Base-by-base conservation (phyloP, 2,797 vertebrate genomes). In the Taeniopygia guttata region DNA sequence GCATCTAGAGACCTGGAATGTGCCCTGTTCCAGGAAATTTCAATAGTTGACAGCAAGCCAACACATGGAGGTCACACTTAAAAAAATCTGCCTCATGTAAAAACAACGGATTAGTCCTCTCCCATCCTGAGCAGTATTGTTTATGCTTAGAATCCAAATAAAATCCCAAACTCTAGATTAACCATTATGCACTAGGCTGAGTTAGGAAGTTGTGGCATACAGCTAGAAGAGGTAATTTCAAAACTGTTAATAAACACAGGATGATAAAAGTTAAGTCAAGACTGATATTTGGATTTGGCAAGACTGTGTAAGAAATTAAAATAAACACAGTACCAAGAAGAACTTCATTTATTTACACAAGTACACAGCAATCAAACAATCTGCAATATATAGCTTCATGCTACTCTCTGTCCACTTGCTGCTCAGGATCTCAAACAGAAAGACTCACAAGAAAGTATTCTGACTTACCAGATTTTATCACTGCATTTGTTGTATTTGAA, bases 401-500 rank as follows among this genome's bases (percentile, higher is more conserved):
- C 26, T 67, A 20, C n/a, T 87, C 27, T 58, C 22, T 21, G 38
- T 86, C 40, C 42, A 80, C 34, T 78, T 4, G 1, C 36, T 64
- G 32, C 21, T 91, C 27, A 82, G 54, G 32, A 55, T 69, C 18
- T 84, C 66, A 95, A 59, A 7, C 27, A 85, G 58, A 76, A 59
- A 69, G 26, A 60, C 13, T 63, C 48, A 48, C 5, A 90, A 52
- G 77, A 76, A 88, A 45, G 40, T 3, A 72, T 42, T 86, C 59
- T 76, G 34, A 82, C 97, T 97, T 97, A 98, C 98, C 97, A 81
- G 98, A 98, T 68, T 97, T 96, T 83, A 98, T 97, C n/a, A 97
- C 34, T 43, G 95, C 88, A 86, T 95, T 93, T 17, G 97, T 98
- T 93, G 87, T 91, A 82, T 95, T 90, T 38, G 97, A 95, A 58